These are phyloP conservation scores for Dryomyza anilis DNA, from an alignment of 2,888 invertebrate species.

Conservation along the genomic window DNA sequence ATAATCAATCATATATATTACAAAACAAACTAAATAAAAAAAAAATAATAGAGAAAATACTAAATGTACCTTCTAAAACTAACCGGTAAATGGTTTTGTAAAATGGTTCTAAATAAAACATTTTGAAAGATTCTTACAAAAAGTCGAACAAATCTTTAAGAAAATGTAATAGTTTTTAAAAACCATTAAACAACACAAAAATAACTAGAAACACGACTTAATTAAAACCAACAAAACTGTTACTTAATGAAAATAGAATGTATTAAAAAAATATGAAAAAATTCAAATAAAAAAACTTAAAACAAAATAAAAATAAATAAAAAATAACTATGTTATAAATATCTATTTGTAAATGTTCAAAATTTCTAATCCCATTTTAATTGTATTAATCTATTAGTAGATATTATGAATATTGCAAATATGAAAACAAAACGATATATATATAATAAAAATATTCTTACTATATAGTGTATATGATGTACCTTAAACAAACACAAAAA, in stretches of 20 bases:
- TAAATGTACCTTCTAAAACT: not conserved
- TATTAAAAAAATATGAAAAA: not conserved
- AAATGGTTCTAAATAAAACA: too few species aligned
- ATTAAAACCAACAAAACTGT: not conserved
- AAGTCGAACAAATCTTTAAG: not conserved
- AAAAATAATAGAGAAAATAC: not conserved
- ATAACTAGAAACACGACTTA: not conserved
- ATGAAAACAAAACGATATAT: not conserved
- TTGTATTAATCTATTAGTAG: not conserved
- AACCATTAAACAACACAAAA: not conserved
- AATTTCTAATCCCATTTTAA: slow-evolving; percentile 2
- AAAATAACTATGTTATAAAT: not conserved
- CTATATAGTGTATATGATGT: slow-evolving; percentile 1
- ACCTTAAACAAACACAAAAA: slow-evolving; percentile 6
- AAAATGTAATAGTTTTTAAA: not conserved
- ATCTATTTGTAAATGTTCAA: not conserved
- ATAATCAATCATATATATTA: too few species aligned
- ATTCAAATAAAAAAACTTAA: not conserved
- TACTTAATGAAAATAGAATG: not conserved
- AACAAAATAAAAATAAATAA: not conserved
- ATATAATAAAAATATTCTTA: not conserved
- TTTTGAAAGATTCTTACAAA: too few species aligned
- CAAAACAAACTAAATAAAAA: not conserved
- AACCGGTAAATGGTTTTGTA: too few species aligned
- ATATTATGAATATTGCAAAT: not conserved